Evolutionary conservation across 2,888 invertebrate genomes (phyloP), one percentile per base, ranked within the genome.

Genomic region (Leptodirus hochenwartii): DNA sequence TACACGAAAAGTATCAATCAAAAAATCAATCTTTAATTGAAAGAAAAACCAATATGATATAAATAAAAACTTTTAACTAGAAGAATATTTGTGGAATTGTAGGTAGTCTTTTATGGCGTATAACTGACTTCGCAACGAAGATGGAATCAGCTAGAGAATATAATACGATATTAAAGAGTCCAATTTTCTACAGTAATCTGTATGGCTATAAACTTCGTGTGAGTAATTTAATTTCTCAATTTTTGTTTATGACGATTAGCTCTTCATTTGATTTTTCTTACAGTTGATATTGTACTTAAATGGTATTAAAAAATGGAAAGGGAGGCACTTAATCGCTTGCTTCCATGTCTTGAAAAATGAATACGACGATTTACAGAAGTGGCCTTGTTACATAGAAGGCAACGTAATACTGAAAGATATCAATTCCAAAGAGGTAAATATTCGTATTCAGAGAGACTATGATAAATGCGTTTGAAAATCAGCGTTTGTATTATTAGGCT

Each of bases 301-400:
- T 47, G 80, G 80, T 4, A 64, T 73, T 28, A 77, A 78, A 17
- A 74, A 72, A 36, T 79, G 79, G 79, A 72, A 66, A 44, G 77
- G 74, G 1, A 62, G 79, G 0, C 72, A 80, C 46, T 50, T 77
- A 27, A 70, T 78, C 23, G 66, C 73, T 5, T 73, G 73, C 1
- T 56, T 79, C 23, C 66, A 71, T 25, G 65, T 77, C 2, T 58
- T 77, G 16, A 62, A 65, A 3, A 78, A 79, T 0, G 69, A 73
- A 17, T 78, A 71, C 53, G 80, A 80, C 54, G 56, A 72, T 1
- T 47, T 79, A 27, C 53, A 79, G 32, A 60, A 63, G 37, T 80
- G 79, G 79, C 80, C 80, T 1, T 78, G 77, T 43, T 64, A 66
- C 36, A 56, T 79, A 4, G 61, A 62, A 39, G 63, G 76, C 27